Evolutionary conservation across 2,797 vertebrate genomes (phyloP), one percentile per base, ranked within the genome.

Genomic region (Agapornis canus): DNA sequence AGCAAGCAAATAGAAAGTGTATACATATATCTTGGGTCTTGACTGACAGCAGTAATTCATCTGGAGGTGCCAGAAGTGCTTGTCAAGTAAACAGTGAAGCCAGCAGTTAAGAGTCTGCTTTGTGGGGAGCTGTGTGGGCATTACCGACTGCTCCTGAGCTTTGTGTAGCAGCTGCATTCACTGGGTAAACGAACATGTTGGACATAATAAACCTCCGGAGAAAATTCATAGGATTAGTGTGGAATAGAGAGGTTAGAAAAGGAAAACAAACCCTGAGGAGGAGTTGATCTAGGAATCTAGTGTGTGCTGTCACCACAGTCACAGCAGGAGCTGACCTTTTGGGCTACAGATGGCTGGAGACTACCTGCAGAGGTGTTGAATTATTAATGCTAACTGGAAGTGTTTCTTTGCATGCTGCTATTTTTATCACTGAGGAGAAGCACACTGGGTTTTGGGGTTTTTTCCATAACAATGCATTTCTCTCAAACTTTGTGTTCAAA

Each of bases 321-420:
- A 12, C 81, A 43, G 93, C 54, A 56, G 42, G 80, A 59, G 2
- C 63, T 5, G 13, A 47, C 90, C 77, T 93, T 63, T 60, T 48
- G 82, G 57, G 56, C 83, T 63, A 8, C 94, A 89, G 51, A 40
- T 81, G 96, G 90, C 86, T 92, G 86, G 54, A 40, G 92, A 72
- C 85, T 82, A 61, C 90, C 89, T 82, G 63, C 91, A 60, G 81
- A 82, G 68, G 26, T 48, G 45, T 17, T 68, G 75, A 91, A 92
- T 92, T 92, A 87, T 94, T 96, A 14, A 86, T 87, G 61, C 23
- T 26, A 17, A 17, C 75, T 12, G 31, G 26, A 48, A 86, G 65
- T 49, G 48, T 66, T 85, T 89, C 40, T 89, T 88, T 75, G 43
- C 54, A 9, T 76, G 72, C 43, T 56, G 0, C 70, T 96, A 35